Conservation (phyloP, 1,140 invertebrate species). For the Drosophila bocqueti region DNA sequence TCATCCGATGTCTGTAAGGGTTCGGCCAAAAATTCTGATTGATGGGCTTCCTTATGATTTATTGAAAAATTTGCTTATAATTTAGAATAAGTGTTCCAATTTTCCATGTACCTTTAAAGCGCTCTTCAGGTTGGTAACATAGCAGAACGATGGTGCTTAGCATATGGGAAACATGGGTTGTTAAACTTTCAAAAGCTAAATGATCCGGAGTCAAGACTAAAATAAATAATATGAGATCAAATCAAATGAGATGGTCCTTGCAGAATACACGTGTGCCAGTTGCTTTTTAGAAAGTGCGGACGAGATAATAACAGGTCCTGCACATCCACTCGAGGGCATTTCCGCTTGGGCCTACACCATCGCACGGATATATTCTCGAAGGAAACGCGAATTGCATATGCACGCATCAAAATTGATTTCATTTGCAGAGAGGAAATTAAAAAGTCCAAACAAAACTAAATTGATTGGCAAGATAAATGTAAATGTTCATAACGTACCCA, state of each 20-base stretch:
- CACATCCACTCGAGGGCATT: slow-evolving; percentile 27
- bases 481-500: slow-evolving; percentile 71
- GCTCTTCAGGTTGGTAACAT: background rate
- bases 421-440: slow-evolving; percentile 82
- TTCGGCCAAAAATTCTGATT: slow-evolving; percentile 16
- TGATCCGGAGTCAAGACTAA: background rate
- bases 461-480: slow-evolving; percentile 83
- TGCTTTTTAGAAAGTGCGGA: slow-evolving; percentile 5
- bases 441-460: slow-evolving; percentile 81
- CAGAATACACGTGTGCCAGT: background rate
- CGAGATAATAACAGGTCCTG: slow-evolving; percentile 15
- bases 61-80: slow-evolving; percentile 43
- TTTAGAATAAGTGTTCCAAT: slow-evolving; percentile 52
- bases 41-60: slow-evolving; percentile 40
- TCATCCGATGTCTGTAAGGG: background rate
- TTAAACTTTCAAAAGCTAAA: background rate
- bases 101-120: slow-evolving; percentile 13
- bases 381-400: slow-evolving; percentile 42
- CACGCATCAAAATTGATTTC: slow-evolving; percentile 81
- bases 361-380: slow-evolving; percentile 3
- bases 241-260: background rate
- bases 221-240: background rate
- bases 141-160: slow-evolving; percentile 4
- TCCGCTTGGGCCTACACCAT: slow-evolving; percentile 18
- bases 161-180: background rate